Conservation (phyloP, 2,113 vertebrate genomes). For the Urocolius indicus region DNA sequence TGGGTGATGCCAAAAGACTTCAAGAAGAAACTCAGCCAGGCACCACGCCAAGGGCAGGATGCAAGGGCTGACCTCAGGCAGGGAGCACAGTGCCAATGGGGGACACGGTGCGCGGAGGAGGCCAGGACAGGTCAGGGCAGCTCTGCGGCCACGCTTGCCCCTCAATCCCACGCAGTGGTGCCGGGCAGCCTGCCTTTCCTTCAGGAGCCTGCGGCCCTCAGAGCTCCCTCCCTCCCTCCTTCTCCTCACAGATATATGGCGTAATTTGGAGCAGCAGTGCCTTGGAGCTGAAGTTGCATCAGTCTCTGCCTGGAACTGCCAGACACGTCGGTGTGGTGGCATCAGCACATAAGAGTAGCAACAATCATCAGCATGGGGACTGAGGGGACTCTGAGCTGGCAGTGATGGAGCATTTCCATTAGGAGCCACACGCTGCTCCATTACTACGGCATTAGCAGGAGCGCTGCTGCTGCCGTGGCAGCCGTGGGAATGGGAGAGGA, state of each 20-base stretch:
- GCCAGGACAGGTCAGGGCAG: not conserved
- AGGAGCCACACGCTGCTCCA: not conserved
- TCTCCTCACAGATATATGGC: not conserved
- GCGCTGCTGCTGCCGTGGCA: rapidly evolving
- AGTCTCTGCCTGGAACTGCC: slow-evolving; percentile 1
- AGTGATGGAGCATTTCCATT: slow-evolving; percentile 52
- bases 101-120: not conserved
- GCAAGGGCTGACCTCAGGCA: not conserved
- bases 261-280: not conserved
- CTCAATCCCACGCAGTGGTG: rapidly evolving
- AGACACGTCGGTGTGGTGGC: not conserved
- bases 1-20: not conserved
- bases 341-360: not conserved
- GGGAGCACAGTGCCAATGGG: rapidly evolving
- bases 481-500: not conserved
- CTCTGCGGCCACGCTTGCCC: rapidly evolving
- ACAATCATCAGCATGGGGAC: not conserved
- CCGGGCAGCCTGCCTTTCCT: not conserved
- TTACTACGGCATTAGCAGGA: not conserved
- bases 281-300: not conserved
- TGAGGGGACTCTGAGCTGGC: not conserved
- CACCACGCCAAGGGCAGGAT: not conserved
- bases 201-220: rapidly evolving
- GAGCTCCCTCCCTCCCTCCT: not conserved
- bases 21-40: not conserved